Evolutionary conservation across 2,797 vertebrate species (phyloP).

Genomic region (Furcifer pardalis): DNA sequence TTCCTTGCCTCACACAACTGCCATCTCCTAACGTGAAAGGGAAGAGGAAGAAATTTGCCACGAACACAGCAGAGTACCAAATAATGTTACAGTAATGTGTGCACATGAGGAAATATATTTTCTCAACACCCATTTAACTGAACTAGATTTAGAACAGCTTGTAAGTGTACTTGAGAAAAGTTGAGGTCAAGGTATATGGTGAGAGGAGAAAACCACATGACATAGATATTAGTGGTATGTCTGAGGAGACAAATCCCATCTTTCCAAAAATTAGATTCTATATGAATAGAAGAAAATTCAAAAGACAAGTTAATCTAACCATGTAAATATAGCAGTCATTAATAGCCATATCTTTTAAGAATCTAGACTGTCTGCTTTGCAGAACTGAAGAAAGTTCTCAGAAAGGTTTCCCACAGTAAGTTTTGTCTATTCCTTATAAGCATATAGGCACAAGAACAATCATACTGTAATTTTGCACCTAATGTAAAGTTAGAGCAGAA

Average conservation of each 20-base stretch:
- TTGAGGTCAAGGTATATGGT: background rate
- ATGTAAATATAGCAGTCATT: background rate
- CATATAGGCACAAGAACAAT: background rate
- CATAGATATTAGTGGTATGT: background rate
- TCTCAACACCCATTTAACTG: background rate
- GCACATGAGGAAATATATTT: background rate
- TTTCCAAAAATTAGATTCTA: background rate
- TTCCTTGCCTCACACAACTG: background rate
- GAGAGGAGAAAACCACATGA: background rate
- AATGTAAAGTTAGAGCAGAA: no score
- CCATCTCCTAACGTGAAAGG: background rate
- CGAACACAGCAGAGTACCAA: background rate
- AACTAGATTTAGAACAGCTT: background rate
- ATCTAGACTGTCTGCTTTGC: background rate
- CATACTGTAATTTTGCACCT: background rate
- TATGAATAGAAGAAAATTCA: background rate
- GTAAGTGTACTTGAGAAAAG: background rate
- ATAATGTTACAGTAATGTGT: background rate
- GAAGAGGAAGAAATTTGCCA: background rate
- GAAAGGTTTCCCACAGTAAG: background rate
- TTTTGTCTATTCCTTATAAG: background rate
- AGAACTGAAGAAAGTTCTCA: background rate
- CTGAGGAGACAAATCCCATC: background rate
- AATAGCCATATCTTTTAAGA: background rate
- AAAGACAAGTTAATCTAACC: background rate